Conservation (phyloP, 1,140 invertebrate species). For the Scylla paramamosain region DNA sequence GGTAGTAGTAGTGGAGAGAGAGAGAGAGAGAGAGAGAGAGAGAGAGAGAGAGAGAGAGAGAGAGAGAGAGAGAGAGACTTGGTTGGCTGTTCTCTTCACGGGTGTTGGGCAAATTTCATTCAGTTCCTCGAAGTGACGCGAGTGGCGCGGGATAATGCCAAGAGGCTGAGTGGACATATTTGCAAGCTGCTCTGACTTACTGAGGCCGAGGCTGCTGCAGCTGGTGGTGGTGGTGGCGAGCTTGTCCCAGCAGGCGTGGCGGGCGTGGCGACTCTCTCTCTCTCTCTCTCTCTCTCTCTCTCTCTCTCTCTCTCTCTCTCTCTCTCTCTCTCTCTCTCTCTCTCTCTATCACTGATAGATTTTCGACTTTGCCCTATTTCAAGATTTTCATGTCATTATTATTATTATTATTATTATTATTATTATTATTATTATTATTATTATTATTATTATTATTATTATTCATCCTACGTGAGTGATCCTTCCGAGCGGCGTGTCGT, state of each 20-base stretch:
- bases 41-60: not conserved
- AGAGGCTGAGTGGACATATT: constrained; percentile 11
- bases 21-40: not conserved
- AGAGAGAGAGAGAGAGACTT: not conserved
- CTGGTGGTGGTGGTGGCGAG: not conserved
- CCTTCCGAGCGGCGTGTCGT: not conserved
- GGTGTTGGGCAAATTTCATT: not conserved
- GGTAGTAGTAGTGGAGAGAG: not conserved
- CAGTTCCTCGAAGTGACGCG: not conserved
- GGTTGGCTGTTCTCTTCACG: not conserved
- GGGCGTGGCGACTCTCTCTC: not conserved
- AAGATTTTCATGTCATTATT: not conserved
- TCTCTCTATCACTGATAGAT: not conserved
- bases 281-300: constrained; percentile 46
- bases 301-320: constrained; percentile 41
- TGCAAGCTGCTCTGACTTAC: not conserved
- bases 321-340: constrained; percentile 42
- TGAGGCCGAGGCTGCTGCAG: not conserved
- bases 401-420: constrained; percentile 5
- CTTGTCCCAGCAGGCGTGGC: not conserved
- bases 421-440: constrained; percentile 13
- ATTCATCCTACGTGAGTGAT: not conserved
- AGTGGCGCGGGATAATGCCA: not conserved
- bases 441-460: not conserved
- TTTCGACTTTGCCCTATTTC: not conserved